A percentile compares a stretch with the other conserved stretches of the same genome.
These are phyloP conservation scores for Liparis tanakae DNA, from an alignment of 2,797 vertebrate genomes.

Conservation along the genomic window DNA sequence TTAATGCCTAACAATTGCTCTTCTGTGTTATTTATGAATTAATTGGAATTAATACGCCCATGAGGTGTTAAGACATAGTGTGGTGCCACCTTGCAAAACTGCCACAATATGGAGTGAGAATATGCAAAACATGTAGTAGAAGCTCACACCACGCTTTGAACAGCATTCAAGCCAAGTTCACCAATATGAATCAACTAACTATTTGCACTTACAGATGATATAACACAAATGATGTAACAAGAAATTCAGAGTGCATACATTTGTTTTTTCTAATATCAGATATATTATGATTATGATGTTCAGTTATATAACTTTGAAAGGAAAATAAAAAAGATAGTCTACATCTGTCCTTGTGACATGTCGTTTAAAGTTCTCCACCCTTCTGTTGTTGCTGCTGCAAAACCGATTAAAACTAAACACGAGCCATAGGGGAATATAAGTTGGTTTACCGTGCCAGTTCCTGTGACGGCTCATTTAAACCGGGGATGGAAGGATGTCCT, in stretches of 20 bases:
- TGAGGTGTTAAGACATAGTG: background rate
- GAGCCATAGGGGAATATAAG: conserved; percentile 56
- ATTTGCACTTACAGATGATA: conserved; percentile 15
- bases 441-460: conserved; percentile 48
- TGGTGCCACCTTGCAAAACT: background rate
- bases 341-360: conserved; percentile 36
- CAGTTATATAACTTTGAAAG: conserved; percentile 18
- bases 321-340: background rate
- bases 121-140: background rate
- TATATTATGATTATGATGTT: conserved; percentile 35
- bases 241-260: conserved; percentile 2
- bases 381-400: conserved; percentile 42
- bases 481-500: conserved; percentile 66
- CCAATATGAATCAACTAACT: conserved; percentile 38
- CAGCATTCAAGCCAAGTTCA: conserved; percentile 16
- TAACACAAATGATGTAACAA: background rate
- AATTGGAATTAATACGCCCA: conserved; percentile 12
- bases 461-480: conserved; percentile 69
- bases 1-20: background rate
- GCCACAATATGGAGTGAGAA: no score
- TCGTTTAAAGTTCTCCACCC: conserved; percentile 19
- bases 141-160: background rate
- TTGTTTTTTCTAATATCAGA: conserved; percentile 25
- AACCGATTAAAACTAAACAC: conserved; percentile 55
- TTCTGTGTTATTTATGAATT: background rate